These are phyloP conservation scores for Elanus axillaris DNA, from an alignment of 2,113 vertebrate genomes.

Conservation along the genomic window DNA sequence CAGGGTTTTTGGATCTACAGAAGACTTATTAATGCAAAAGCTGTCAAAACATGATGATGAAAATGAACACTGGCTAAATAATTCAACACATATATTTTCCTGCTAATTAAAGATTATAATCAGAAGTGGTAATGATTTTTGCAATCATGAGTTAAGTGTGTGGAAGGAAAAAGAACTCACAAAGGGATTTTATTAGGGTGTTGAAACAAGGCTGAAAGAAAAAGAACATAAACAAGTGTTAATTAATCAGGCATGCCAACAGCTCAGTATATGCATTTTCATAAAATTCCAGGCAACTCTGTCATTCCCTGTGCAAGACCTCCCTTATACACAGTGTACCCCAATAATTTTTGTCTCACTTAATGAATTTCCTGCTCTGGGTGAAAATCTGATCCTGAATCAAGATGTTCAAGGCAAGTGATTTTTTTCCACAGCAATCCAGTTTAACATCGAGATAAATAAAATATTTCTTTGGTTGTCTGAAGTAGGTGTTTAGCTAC, in stretches of 20 bases:
- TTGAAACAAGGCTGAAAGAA: slow-evolving; percentile 28
- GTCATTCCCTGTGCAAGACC: neutral
- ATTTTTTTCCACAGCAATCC: neutral
- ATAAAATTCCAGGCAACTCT: neutral
- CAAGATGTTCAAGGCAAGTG: neutral
- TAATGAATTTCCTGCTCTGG: neutral
- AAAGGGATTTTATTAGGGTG: slow-evolving; percentile 27
- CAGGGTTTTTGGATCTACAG: neutral
- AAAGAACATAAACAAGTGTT: slow-evolving; percentile 46
- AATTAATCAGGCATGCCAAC: slow-evolving; percentile 31
- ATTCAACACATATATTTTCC: slow-evolving; percentile 45
- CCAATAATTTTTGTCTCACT: neutral
- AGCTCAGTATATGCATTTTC: neutral
- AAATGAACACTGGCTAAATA: slow-evolving; percentile 38
- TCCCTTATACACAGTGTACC: neutral
- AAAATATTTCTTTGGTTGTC: neutral
- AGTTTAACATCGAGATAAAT: neutral
- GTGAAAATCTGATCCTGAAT: neutral
- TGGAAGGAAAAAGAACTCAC: slow-evolving; percentile 12
- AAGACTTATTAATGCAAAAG: slow-evolving; percentile 26
- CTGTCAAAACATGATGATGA: slow-evolving; percentile 4
- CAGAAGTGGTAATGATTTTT: slow-evolving; percentile 51
- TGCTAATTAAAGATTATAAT: slow-evolving; percentile 64
- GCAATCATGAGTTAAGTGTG: slow-evolving; percentile 39
- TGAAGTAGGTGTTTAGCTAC: neutral